These are phyloP conservation scores for Anoplolepis gracilipes DNA, from an alignment of 1,140 invertebrate genomes.

Conservation along the genomic window DNA sequence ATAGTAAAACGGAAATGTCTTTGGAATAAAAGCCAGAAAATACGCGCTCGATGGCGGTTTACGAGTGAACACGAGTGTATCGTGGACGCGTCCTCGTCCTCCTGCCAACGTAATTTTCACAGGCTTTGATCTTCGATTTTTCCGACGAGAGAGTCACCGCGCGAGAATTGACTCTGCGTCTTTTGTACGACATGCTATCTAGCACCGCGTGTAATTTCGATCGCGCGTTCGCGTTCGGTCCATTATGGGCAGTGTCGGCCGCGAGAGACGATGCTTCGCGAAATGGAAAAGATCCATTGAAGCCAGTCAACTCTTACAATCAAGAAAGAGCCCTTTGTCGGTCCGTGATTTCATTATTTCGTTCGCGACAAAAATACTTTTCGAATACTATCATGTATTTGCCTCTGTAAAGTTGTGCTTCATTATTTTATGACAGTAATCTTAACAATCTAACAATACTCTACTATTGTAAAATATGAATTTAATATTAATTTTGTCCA, in stretches of 20 bases:
- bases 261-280: constrained; percentile 7
- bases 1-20: constrained; percentile 65
- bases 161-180: constrained; percentile 26
- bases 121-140: constrained; percentile 70
- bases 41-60: constrained; percentile 50
- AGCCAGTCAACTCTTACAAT: constrained; percentile 9
- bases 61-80: constrained; percentile 58
- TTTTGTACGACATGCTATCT: constrained; percentile 30
- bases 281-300: constrained; percentile 41
- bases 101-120: constrained; percentile 59
- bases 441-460: neutral
- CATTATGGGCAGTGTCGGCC: constrained; percentile 27
- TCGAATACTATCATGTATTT: neutral
- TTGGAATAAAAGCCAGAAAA: constrained; percentile 56
- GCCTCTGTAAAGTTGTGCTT: neutral
- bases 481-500: neutral
- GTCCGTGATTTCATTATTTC: neutral
- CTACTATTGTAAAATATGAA: neutral
- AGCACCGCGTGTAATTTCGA: constrained; percentile 52
- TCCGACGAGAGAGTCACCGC: constrained; percentile 21
- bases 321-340: neutral
- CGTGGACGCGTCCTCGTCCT: constrained; percentile 5
- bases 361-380: neutral
- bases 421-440: neutral
- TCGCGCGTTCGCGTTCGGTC: constrained; percentile 35